These are phyloP conservation scores for Neomorphus geoffroyi DNA, from an alignment of 2,797 vertebrate species.

Conservation along the genomic window DNA sequence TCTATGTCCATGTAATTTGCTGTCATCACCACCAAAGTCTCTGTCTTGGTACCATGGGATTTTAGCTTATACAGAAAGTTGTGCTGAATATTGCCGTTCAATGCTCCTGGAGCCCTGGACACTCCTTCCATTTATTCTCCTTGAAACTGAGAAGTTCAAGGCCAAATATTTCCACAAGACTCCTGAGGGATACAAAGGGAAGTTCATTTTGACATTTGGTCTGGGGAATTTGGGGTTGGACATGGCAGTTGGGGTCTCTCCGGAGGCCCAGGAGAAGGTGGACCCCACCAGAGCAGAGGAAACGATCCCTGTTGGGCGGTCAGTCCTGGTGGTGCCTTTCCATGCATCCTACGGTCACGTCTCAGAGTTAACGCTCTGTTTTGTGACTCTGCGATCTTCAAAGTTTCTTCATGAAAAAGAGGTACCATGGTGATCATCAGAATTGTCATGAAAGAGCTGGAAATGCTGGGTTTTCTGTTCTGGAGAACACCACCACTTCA, in stretches of 20 bases:
- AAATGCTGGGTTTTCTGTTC: neutral
- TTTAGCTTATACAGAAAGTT: neutral
- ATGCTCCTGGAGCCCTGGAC: neutral
- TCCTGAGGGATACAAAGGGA: conserved; percentile 71
- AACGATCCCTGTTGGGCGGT: neutral
- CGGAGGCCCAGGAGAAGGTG: conserved; percentile 71
- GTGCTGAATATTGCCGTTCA: neutral
- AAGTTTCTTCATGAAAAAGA: neutral
- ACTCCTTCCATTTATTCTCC: neutral
- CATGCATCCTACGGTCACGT: neutral
- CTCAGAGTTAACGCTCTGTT: neutral
- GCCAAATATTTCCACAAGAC: conserved; percentile 78
- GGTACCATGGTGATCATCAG: neutral
- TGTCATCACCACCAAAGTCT: neutral
- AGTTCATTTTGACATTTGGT: conserved; percentile 82
- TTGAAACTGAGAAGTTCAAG: conserved; percentile 79
- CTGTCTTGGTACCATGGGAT: neutral
- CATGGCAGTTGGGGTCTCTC: conserved; percentile 81
- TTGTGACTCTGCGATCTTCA: neutral
- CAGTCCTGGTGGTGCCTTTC: neutral
- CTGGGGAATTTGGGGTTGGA: conserved; percentile 84
- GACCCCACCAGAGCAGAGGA: neutral
- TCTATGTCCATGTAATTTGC: too few relatives aligned
- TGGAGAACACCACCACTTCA: neutral
- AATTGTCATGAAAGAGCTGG: neutral